Percentiles rank a stretch among this genome's conserved stretches.
Conservation (phyloP, 2,888 invertebrate genomes). For the Tenthredo amoena region DNA sequence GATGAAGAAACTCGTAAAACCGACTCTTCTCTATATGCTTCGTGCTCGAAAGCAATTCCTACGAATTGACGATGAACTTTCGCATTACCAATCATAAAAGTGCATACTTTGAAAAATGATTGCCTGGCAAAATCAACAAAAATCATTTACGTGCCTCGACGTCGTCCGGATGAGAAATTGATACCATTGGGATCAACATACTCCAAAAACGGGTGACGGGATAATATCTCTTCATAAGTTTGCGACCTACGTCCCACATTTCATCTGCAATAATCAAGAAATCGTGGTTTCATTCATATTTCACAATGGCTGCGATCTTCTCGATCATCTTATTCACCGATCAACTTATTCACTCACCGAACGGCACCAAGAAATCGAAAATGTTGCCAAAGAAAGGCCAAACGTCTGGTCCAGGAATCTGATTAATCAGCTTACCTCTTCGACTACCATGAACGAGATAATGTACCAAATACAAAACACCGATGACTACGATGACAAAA, state of each 20-base stretch:
- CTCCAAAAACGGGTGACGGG: constrained; percentile 67
- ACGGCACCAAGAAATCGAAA: constrained; percentile 63
- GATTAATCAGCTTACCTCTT: constrained; percentile 64
- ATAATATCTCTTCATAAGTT: constrained; percentile 62
- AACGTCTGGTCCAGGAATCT: constrained; percentile 73
- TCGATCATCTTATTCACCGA: background rate
- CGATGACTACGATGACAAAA: constrained; percentile 42
- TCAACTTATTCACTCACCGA: constrained; percentile 58
- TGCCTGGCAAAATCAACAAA: background rate
- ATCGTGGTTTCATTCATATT: too few species aligned
- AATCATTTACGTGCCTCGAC: constrained; percentile 64
- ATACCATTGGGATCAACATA: constrained; percentile 56
- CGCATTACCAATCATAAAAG: background rate
- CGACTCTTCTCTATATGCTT: constrained; percentile 73
- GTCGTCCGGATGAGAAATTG: constrained; percentile 70
- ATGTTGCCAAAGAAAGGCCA: constrained; percentile 70
- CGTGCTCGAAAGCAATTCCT: constrained; percentile 72
- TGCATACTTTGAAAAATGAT: background rate
- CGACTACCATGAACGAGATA: constrained; percentile 63
- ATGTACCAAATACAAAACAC: constrained; percentile 57
- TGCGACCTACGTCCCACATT: constrained; percentile 61
- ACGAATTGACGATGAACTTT: constrained; percentile 39
- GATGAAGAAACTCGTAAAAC: constrained; percentile 74
- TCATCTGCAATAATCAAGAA: constrained; percentile 57
- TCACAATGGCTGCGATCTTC: too few species aligned